Conservation (phyloP, 1,140 invertebrate genomes). For the Drosophila punjabiensis region DNA sequence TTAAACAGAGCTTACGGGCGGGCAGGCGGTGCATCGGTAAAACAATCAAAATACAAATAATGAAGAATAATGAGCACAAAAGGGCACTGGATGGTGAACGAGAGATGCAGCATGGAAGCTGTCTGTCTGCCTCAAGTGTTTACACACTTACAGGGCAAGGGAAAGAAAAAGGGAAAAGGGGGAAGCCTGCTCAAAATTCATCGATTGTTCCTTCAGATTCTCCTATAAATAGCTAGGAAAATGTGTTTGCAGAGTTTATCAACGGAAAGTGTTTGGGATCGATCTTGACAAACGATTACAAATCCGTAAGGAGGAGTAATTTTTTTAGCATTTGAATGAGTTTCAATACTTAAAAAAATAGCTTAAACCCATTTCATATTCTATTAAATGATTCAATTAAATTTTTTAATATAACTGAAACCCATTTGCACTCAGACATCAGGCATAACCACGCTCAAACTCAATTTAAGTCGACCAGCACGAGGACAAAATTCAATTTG, state of each 20-base stretch:
- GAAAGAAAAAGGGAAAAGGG: constrained; percentile 6
- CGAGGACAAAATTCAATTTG: constrained; percentile 33
- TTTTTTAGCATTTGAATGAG: neutral
- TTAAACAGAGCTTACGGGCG: constrained; percentile 47
- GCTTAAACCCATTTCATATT: neutral
- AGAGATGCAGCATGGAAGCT: constrained; percentile 47
- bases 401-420: constrained; percentile 7
- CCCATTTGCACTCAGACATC: neutral
- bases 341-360: neutral
- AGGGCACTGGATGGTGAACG: constrained; percentile 35
- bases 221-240: constrained; percentile 26
- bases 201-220: constrained; percentile 4
- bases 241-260: constrained; percentile 32
- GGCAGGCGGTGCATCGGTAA: constrained; percentile 1
- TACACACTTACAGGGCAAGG: too few species aligned
- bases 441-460: constrained; percentile 9
- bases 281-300: constrained; percentile 22
- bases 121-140: constrained; percentile 43
- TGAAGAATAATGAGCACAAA: constrained; percentile 64
- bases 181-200: constrained; percentile 11
- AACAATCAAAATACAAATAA: constrained; percentile 70
- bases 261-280: constrained; percentile 22
- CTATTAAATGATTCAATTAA: neutral
- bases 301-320: neutral
- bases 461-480: constrained; percentile 4